Evolutionary conservation across 2,888 invertebrate species (phyloP), one percentile per base, ranked within the genome.

Genomic region (Trichogramma dendrolimi): DNA sequence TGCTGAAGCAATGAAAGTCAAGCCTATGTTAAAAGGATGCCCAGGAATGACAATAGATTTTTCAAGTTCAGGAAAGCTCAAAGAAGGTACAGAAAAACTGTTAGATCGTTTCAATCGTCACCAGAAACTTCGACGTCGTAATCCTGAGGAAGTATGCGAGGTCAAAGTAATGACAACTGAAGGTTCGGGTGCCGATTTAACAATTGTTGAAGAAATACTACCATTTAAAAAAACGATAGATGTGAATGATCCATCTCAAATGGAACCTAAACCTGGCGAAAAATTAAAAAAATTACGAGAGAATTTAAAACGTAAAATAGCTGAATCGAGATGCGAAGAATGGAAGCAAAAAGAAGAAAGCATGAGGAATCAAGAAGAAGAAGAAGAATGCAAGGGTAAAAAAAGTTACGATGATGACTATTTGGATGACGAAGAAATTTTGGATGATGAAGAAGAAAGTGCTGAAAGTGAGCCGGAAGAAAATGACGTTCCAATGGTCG

Each of bases 291-390:
- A 85, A 69, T 80, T 94, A 57, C 88, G 87, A 73, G 84, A 86
- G 64, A 86, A 88, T 65, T 81, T 94, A 3, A 85, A 88, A 71
- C 81, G 84, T 10, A 82, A 88, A 77, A 93, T 94, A 72, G 85
- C 85, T 4, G 83, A 85, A 66, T 87, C 87, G 71, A 81, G 91
- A 55, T 84, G 86, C 47, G 82, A 88, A 62, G 87, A 90, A 69
- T 86, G 92, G 85, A 82, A 85, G 60, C 85, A 87, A 70, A 85
- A 86, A 55, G 80, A 83, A 49, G 80, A 81, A 60, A 49, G 61
- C n/a, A 49, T 60, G 51, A 74, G 80, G 47, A 79, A 80, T 8
- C 75, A 76, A 2, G 76, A 79, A 6, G 74, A 71, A 27, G 80
- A 53, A 39, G 27, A 4, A 0, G 51, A 55, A 10, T n/a, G 58